Evolutionary conservation across 2,113 vertebrate genomes (phyloP), one percentile per base, ranked within the genome.

Genomic region (Callithrix jacchus): DNA sequence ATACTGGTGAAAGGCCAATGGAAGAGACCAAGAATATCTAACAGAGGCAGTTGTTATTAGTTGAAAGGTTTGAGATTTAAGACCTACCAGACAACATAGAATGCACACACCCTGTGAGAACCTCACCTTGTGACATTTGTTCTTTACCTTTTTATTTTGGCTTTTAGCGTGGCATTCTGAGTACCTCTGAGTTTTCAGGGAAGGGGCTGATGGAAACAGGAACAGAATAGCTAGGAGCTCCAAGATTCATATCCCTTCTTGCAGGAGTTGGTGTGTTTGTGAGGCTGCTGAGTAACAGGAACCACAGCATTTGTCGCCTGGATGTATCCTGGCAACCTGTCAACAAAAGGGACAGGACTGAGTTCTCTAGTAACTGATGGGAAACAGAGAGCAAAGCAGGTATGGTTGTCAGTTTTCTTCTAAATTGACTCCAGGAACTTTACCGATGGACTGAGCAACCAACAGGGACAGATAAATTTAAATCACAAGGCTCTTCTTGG

Each of bases 261-360:
- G 40, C 68, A 49, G 25, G 89, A 95, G 56, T 77, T 37, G 23
- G 16, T 42, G 30, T 71, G 94, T 14, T 70, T 92, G 66, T 84
- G 82, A 14, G 7, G 90, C 42, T 92, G 58, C 92, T 2, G 0
- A 2, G 70, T 79, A 71, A 90, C 54, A 70, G 83, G 74, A 83
- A 35, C 61, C 66, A 16, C 77, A 42, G 13, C 45, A 86, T 97
- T 92, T 64, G 95, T 64, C 13, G 9, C 79, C 52, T 71, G 25
- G 2, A 18, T 3, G 96, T 98, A 97, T 89, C 98, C 96, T 70
- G 92, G 98, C 97, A 98, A 98, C 98, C 20, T 37, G 92, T 49
- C 96, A 79, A 97, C 94, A 77, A 70, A 93, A 80, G 96, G 97
- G 77, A 86, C 16, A 23, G 1, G 0, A 35, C 70, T 11, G 27